Evolutionary conservation across 2,888 invertebrate species (phyloP), one percentile per base, ranked within the genome.

Genomic region (Hipparchia sbordonii): DNA sequence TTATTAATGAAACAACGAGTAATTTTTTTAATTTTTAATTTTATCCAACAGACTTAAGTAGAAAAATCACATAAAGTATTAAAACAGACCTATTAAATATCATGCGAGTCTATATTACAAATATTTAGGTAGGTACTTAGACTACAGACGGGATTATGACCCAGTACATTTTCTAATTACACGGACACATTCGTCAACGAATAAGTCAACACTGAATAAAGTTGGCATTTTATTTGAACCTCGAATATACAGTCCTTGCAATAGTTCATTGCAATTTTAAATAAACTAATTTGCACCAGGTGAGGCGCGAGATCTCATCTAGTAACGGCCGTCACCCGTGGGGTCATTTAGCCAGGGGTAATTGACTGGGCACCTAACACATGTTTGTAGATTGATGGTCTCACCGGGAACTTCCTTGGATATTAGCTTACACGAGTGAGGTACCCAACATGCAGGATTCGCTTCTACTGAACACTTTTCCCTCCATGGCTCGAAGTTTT

Each of bases 261-360:
- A 88, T 82, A 82, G 84, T 82, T 84, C 85, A 85, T 85, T 84
- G 84, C 86, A 87, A 87, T 86, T 87, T 83, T 75, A 87, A 85
- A 89, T 85, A 82, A 87, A 87, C 91, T 93, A 92, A 86, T 87
- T 85, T 79, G 86, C 84, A 86, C 91, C 92, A 86, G 89, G 80
- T 81, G 77, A 76, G 84, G 88, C 89, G 88, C 89, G 93, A 93
- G 93, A 93, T 93, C 93, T 84, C 88, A 85, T 81, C 84, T 97
- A 98, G 95, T 97, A 97, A 95, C 96, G 97, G 91, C 94, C 97
- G 86, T 97, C 97, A 82, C 97, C 97, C 82, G 97, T 97, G 77
- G 98, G 98, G 93, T 98, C 98, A 89, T 97, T 97, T 85, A 98
- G 90, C 98, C 98, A 98, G 83, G 98, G 98, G 94, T 98, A 98